Conservation (phyloP, 2,797 vertebrate species). For the Pristis pectinata region DNA sequence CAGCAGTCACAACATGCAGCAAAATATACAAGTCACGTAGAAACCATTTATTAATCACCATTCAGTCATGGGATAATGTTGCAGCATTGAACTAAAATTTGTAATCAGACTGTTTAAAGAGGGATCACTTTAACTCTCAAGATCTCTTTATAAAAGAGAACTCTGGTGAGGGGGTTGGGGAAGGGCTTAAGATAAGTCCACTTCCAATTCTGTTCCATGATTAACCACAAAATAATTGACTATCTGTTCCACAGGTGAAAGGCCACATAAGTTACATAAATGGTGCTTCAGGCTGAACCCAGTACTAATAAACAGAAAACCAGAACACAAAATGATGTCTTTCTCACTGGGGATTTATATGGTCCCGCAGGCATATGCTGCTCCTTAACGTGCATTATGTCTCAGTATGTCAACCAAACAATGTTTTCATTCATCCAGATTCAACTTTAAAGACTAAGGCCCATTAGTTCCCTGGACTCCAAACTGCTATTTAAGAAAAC, state of each 20-base stretch:
- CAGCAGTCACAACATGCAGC: background rate
- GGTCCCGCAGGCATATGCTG: slow-evolving; percentile 21
- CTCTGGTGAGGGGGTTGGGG: background rate
- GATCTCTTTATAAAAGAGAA: background rate
- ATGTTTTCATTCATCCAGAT: slow-evolving; percentile 17
- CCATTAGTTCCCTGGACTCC: slow-evolving; percentile 5
- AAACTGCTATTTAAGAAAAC: background rate
- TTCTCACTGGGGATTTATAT: slow-evolving; percentile 30
- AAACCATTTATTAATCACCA: background rate
- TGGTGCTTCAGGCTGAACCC: slow-evolving; percentile 24
- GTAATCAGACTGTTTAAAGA: background rate
- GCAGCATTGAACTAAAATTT: background rate
- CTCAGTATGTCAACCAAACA: slow-evolving; percentile 2
- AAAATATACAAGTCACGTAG: background rate
- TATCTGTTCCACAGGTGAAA: slow-evolving; percentile 27
- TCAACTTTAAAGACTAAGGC: background rate
- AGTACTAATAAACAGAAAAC: background rate
- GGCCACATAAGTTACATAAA: slow-evolving; percentile 24
- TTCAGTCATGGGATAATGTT: background rate
- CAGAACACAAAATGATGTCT: slow-evolving; percentile 2
- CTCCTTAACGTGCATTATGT: slow-evolving; percentile 22
- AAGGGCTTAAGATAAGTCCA: background rate
- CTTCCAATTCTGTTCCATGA: background rate
- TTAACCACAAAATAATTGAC: slow-evolving; percentile 12
- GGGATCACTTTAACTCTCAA: background rate